Conservation (phyloP, 2,797 vertebrate genomes). For the Sternotherus odoratus region DNA sequence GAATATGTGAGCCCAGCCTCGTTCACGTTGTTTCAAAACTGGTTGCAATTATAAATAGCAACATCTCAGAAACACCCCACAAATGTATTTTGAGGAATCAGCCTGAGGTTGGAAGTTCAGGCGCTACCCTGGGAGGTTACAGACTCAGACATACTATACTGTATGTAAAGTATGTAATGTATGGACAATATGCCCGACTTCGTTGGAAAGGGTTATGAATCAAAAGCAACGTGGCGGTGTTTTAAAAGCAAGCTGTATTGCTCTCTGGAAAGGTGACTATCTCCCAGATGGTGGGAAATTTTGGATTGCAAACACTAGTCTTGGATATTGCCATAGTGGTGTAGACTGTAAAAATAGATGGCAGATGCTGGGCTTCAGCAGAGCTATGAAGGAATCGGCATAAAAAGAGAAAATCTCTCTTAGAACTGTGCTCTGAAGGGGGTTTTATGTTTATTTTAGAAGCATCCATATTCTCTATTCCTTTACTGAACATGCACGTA, state of each 20-base stretch:
- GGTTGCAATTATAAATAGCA: background rate
- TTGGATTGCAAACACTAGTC: conserved; percentile 18
- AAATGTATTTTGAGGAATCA: background rate
- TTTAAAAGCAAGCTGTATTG: background rate
- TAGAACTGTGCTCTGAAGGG: conserved; percentile 28
- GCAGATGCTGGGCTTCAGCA: conserved; percentile 42
- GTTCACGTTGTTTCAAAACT: background rate
- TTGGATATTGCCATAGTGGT: background rate
- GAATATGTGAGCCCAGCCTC: background rate
- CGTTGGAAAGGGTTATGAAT: background rate
- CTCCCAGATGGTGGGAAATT: conserved; percentile 28
- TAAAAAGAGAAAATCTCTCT: conserved; percentile 40
- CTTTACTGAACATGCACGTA: background rate
- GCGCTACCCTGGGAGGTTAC: background rate
- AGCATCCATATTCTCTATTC: conserved; percentile 5
- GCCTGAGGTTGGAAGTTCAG: background rate
- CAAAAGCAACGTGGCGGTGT: background rate
- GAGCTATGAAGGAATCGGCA: conserved; percentile 41
- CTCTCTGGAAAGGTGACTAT: conserved; percentile 8
- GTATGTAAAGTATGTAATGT: background rate
- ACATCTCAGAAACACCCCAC: background rate
- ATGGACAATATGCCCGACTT: rapidly evolving
- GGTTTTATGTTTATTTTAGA: conserved; percentile 46
- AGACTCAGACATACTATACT: rapidly evolving
- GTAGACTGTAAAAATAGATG: conserved; percentile 27